Evolutionary conservation across 2,888 invertebrate genomes (phyloP).

Genomic region (Sarcophaga subvicina): DNA sequence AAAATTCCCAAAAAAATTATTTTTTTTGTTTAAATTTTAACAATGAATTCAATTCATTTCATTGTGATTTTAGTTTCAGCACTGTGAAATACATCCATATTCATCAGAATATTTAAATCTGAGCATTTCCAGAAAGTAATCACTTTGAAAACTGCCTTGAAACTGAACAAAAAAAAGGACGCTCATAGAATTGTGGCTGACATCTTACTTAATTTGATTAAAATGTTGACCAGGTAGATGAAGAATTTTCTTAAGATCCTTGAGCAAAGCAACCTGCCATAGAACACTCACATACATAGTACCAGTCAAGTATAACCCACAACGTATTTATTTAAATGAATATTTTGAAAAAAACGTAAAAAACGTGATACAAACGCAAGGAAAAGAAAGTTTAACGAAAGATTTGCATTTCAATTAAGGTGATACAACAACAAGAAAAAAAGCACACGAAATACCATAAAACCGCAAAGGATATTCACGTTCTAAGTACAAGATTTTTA

Average conservation of each 20-base stretch:
- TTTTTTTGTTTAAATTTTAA: neutral
- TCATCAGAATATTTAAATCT: slow-evolving; percentile 25
- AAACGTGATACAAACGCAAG: slow-evolving; percentile 33
- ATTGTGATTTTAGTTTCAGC: too few relatives aligned
- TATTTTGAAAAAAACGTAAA: slow-evolving; percentile 11
- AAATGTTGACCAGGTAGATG: slow-evolving; percentile 60
- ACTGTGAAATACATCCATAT: neutral
- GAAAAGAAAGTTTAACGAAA: slow-evolving; percentile 47
- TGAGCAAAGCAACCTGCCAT: slow-evolving; percentile 3
- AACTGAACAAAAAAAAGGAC: slow-evolving; percentile 14
- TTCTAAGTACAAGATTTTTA: slow-evolving; percentile 38
- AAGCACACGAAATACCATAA: slow-evolving; percentile 46
- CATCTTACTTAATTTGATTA: slow-evolving; percentile 62
- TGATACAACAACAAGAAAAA: slow-evolving; percentile 36
- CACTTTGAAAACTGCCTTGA: slow-evolving; percentile 18
- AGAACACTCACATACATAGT: slow-evolving; percentile 26
- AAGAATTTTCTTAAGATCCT: slow-evolving; percentile 51
- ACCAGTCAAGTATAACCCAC: slow-evolving; percentile 40
- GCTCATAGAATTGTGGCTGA: slow-evolving; percentile 10
- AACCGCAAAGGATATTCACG: slow-evolving; percentile 65
- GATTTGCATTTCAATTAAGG: slow-evolving; percentile 69
- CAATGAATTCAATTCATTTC: too few relatives aligned
- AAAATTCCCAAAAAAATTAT: neutral
- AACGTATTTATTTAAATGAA: slow-evolving; percentile 53
- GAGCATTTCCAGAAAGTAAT: slow-evolving; percentile 23